These are phyloP conservation scores for Gobiocypris rarus DNA, from an alignment of 2,113 vertebrate genomes.

Conservation along the genomic window DNA sequence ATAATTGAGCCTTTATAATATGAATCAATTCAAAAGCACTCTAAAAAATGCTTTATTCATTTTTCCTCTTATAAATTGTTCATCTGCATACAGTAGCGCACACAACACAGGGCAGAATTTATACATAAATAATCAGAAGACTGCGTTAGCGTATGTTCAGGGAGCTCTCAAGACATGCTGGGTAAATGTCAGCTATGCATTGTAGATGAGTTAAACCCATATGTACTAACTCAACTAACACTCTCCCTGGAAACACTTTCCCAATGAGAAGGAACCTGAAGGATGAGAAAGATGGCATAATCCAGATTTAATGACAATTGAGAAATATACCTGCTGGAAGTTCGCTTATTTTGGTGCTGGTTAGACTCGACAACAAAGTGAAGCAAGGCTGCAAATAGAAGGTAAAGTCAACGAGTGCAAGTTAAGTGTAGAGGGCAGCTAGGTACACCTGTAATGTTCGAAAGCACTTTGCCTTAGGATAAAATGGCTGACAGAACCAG, in stretches of 20 bases:
- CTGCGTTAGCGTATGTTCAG: constrained; percentile 14
- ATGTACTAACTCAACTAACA: constrained; percentile 22
- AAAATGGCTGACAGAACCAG: constrained; percentile 10
- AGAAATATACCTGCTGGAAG: constrained; percentile 1
- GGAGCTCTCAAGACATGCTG: constrained; percentile 43
- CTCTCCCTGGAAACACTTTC: constrained; percentile 23
- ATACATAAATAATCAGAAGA: constrained; percentile 40
- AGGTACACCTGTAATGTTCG: constrained; percentile 15
- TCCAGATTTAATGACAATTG: constrained; percentile 36
- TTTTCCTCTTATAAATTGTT: constrained; percentile 13
- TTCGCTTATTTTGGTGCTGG: background rate
- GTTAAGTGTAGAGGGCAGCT: constrained; percentile 24
- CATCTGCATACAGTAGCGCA: constrained; percentile 7
- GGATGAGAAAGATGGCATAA: background rate
- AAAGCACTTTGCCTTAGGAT: constrained; percentile 20
- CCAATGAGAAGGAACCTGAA: constrained; percentile 2
- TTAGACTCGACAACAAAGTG: background rate
- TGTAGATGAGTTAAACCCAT: constrained; percentile 40
- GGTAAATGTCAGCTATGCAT: constrained; percentile 54
- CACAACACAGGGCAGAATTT: constrained; percentile 10
- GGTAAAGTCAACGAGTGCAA: background rate
- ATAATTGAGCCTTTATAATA: constrained; percentile 33
- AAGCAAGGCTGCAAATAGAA: background rate
- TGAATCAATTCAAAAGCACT: constrained; percentile 32
- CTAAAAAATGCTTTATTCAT: constrained; percentile 20